Base-by-base conservation (phyloP, 2,888 invertebrate species). In the Eupithecia tripunctaria region DNA sequence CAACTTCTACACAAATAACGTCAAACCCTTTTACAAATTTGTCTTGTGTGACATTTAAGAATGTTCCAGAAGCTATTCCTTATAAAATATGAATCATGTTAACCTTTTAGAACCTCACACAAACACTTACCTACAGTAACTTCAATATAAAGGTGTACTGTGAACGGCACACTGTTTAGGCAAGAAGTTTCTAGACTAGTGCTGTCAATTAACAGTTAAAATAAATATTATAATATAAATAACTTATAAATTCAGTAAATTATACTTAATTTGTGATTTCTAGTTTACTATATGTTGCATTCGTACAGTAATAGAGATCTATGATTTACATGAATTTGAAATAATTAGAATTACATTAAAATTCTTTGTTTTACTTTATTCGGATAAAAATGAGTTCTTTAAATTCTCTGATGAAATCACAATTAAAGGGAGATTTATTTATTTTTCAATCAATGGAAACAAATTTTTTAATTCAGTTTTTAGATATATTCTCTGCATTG, bases 131-230 rank as follows among this genome's bases (percentile, higher is more conserved):
- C 15, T 10, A 15, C 27, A 59, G 21, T 56, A 56, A 25, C 25
- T 56, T 56, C 0, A 56, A 56, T 1, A 29, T 60, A 8, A 36
- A 18, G 18, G 60, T 60, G 60, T 60, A 60, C 60, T 29, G 29
- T 60, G 29, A 60, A 29, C 29, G 27, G 60, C 29, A 60, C 60
- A 60, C 60, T 2, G 18, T 60, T 60, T 74, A 77, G 76, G 77
- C 77, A 76, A 77, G 74, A 56, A 56, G 1, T 72, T 43, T 47
- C 25, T 72, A 75, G 77, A 77, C 74, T 75, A 77, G 75, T 75
- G 60, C 60, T 29, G 18, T 60, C 29, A 25, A 25, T 5, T 56
- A 25, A 25, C 14, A 25, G 8, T 60, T 29, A 60, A n/a, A n/a
- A 60, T 60, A 60, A 15, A 18, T 29, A 29, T 60, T 15, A 7